phyloP scores from a whole-genome alignment of 2,113 vertebrate genomes.

The Periophthalmus modestus region DNA sequence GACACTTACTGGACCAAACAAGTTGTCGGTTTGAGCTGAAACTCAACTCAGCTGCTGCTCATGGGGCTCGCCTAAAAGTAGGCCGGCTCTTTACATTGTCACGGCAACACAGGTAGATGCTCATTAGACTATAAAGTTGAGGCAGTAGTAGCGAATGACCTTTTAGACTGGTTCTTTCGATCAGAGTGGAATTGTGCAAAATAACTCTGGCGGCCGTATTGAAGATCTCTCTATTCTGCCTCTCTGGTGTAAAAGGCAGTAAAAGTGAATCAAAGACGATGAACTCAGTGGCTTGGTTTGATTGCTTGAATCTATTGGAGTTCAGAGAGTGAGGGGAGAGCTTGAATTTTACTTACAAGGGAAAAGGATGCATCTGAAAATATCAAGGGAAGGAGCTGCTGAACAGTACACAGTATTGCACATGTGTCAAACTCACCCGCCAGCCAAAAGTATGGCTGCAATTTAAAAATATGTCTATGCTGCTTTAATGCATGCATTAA shows the following conservation, averaged over 20 bases:
- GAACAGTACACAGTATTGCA: not conserved
- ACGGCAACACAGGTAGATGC: not conserved
- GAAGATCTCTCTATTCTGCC: not conserved
- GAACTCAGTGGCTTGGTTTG: conserved; percentile 1
- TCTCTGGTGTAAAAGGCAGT: not conserved
- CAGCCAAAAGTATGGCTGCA: too few species aligned
- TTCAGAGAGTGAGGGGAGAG: not conserved
- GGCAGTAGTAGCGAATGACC: not conserved
- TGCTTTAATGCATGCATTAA: too few species aligned
- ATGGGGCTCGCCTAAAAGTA: not conserved
- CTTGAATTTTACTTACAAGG: not conserved
- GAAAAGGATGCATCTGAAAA: not conserved
- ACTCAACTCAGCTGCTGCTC: not conserved
- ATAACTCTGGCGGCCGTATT: not conserved
- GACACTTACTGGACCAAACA: not conserved
- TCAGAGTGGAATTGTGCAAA: not conserved
- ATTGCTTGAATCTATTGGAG: conserved; percentile 1
- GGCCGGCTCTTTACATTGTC: not conserved
- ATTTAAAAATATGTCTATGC: too few species aligned
- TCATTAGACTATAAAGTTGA: not conserved
- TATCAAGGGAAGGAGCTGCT: not conserved
- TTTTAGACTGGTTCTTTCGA: not conserved
- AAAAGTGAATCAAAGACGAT: not conserved
- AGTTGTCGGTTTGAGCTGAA: not conserved
- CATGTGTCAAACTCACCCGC: too few species aligned